Base-by-base conservation (phyloP, 1,140 invertebrate genomes). In the Coenobita brevimanus region DNA sequence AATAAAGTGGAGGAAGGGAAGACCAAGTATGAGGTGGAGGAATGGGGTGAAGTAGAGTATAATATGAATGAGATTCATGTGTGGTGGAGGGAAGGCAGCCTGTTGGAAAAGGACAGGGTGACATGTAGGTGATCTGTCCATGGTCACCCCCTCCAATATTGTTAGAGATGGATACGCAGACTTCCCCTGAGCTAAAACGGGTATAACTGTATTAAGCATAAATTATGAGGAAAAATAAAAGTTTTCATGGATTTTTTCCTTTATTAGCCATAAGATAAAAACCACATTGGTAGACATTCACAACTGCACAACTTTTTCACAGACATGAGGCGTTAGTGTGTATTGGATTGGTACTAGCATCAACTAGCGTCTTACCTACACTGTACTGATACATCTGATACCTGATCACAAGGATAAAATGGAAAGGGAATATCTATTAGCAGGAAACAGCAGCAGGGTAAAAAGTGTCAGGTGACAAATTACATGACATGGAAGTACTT, bases 241-340 rank as follows among this genome's bases (percentile, higher is more conserved):
- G 6, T 50, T 50, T 17, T 8, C 46, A 50, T 50, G 6, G 46
- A 50, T 86, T 87, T 87, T 87, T 87, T 54, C 85, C 85, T 87
- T 87, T 87, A 87, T 87, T 87, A 87, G 85, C 85, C 85, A 87
- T 87, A 87, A 87, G 85, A 87, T 87, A 87, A 87, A 87, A 87
- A 87, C 85, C 85, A 87, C 85, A 87, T 87, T 87, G 85, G 85
- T 87, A 87, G 85, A 87, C 85, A 87, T 87, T 87, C 85, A 87
- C 85, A 87, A 87, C 85, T 87, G 85, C 85, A 87, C 85, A 87
- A 87, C 60, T 78, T 87, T 79, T 87, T 87, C 76, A 87, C 76
- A 87, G 76, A 87, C 85, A 87, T 87, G 85, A 87, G 85, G 85
- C 85, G 78, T 87, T 87, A 87, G 76, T 87, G 85, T 87, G 79